Evolutionary conservation across 1,140 invertebrate genomes (phyloP).

Genomic region (Drosophila funebris): DNA sequence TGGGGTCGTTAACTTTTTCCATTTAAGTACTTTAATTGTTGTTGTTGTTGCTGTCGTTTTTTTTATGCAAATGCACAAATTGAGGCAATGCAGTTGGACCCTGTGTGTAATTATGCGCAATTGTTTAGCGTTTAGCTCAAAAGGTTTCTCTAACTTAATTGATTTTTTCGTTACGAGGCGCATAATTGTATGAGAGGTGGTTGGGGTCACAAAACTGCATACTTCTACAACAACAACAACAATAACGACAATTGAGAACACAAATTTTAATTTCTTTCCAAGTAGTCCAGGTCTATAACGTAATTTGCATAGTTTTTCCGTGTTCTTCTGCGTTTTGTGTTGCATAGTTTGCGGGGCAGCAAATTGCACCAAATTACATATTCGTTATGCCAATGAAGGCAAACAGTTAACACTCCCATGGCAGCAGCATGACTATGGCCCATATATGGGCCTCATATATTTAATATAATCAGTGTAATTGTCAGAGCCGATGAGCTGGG

Average conservation of each 20-base stretch:
- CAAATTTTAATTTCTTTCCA: slow-evolving; percentile 16
- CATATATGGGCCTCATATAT: slow-evolving; percentile 77
- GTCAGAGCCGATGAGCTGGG: slow-evolving; percentile 66
- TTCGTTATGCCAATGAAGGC: slow-evolving; percentile 5
- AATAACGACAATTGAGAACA: neutral
- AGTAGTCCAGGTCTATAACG: neutral
- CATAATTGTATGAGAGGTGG: slow-evolving; percentile 54
- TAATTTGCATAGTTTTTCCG: slow-evolving; percentile 68
- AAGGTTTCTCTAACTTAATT: slow-evolving; percentile 72
- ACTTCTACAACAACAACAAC: slow-evolving; percentile 5
- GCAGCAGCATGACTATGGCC: slow-evolving; percentile 22
- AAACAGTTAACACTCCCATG: slow-evolving; percentile 63
- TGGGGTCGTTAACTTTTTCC: slow-evolving; percentile 70
- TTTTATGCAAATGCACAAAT: slow-evolving; percentile 73
- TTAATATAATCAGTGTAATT: slow-evolving; percentile 81
- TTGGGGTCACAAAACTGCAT: slow-evolving; percentile 5
- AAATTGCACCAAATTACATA: slow-evolving; percentile 66
- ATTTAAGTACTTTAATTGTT: slow-evolving; percentile 66
- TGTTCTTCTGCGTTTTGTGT: slow-evolving; percentile 16
- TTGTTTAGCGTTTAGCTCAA: slow-evolving; percentile 75
- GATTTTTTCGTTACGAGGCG: slow-evolving; percentile 66
- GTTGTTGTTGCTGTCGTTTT: slow-evolving; percentile 29
- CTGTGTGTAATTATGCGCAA: slow-evolving; percentile 73
- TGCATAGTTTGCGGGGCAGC: slow-evolving; percentile 61
- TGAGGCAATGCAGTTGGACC: slow-evolving; percentile 63